Conservation (phyloP, 2,888 invertebrate species). For the Tubulanus polymorphus region DNA sequence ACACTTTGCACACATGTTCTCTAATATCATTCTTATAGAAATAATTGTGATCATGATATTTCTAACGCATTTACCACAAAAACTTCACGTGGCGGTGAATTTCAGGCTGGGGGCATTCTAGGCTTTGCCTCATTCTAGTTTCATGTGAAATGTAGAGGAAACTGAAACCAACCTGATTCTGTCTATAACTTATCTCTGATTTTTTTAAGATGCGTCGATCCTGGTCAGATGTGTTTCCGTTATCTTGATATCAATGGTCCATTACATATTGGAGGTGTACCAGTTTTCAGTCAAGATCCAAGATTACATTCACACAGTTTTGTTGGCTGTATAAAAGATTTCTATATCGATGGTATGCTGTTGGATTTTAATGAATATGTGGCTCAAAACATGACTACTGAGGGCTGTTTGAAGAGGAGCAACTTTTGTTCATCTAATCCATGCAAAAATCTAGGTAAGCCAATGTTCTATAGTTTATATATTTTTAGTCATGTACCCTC, state of each 20-base stretch:
- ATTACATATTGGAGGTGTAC: constrained; percentile 85
- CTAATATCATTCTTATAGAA: too few species aligned
- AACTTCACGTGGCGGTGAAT: too few species aligned
- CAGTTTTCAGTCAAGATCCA: constrained; percentile 53
- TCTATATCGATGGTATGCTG: constrained; percentile 79
- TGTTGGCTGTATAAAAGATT: constrained; percentile 84
- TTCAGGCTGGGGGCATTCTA: too few species aligned
- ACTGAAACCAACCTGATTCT: too few species aligned
- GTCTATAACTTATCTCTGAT: too few species aligned
- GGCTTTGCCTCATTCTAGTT: too few species aligned
- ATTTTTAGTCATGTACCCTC: too few species aligned
- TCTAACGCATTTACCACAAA: too few species aligned
- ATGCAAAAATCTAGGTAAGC: constrained; percentile 76
- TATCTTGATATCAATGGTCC: constrained; percentile 88
- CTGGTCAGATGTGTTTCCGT: constrained; percentile 60
- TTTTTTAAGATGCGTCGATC: constrained; percentile 53
- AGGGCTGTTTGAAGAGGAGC: constrained; percentile 82
- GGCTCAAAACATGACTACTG: constrained; percentile 59
- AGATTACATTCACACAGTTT: constrained; percentile 61
- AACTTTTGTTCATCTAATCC: constrained; percentile 78
- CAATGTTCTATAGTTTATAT: constrained; percentile 3
- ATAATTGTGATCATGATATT: too few species aligned
- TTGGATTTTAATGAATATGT: constrained; percentile 70
- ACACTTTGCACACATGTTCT: too few species aligned
- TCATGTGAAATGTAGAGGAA: too few species aligned